These are phyloP conservation scores for Apodemia duryi DNA, from an alignment of 2,888 invertebrate genomes.

Conservation along the genomic window DNA sequence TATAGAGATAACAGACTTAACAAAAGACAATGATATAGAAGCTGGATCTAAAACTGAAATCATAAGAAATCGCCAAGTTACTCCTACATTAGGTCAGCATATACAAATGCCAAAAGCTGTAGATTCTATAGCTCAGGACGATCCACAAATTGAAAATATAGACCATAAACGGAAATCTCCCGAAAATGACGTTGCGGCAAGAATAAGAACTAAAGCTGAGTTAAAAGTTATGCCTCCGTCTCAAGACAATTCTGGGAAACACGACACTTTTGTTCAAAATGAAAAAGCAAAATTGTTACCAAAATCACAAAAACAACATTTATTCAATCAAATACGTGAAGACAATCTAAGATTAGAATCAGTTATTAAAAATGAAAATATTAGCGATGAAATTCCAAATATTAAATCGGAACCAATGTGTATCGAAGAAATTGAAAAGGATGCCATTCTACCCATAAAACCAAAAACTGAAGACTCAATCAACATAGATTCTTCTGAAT, in stretches of 20 bases:
- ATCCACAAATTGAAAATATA: slow-evolving; percentile 47
- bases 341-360: slow-evolving; percentile 66
- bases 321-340: slow-evolving; percentile 71
- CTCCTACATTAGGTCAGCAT: slow-evolving; percentile 56
- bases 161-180: slow-evolving; percentile 60
- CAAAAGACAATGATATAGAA: slow-evolving; percentile 57
- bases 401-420: slow-evolving; percentile 84
- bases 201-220: slow-evolving; percentile 93
- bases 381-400: slow-evolving; percentile 76
- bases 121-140: slow-evolving; percentile 81
- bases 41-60: slow-evolving; percentile 38
- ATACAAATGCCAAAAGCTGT: slow-evolving; percentile 84
- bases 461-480: slow-evolving; percentile 49
- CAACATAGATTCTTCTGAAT: slow-evolving; percentile 35
- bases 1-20: slow-evolving; percentile 69
- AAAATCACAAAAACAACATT: slow-evolving; percentile 65
- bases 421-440: slow-evolving; percentile 82
- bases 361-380: slow-evolving; percentile 82
- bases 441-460: slow-evolving; percentile 69
- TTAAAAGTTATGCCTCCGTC: slow-evolving; percentile 82
- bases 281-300: slow-evolving; percentile 56
- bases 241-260: slow-evolving; percentile 48
- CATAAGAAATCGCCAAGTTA: slow-evolving; percentile 29
- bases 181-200: slow-evolving; percentile 81
- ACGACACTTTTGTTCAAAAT: slow-evolving; percentile 40